Conservation (phyloP, 2,113 vertebrate genomes). For the Nansenia antarctica region DNA sequence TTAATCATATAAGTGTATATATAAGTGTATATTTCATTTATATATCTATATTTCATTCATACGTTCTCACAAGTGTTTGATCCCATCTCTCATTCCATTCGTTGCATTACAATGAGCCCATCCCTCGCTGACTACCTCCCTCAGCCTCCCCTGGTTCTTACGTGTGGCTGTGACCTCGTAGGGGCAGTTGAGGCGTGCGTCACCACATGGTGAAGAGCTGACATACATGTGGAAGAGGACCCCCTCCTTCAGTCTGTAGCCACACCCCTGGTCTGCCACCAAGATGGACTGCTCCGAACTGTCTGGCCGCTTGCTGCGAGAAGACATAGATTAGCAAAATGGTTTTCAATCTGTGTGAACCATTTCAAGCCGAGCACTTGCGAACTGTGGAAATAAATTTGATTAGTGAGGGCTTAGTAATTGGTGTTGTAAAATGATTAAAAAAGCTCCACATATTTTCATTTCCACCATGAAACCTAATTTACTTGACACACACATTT, state of each 20-base stretch:
- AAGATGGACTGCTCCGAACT: constrained; percentile 94
- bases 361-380: background rate
- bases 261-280: constrained; percentile 84
- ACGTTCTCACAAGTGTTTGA: no score
- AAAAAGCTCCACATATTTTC: no score
- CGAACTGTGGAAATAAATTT: background rate
- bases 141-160: constrained; percentile 83
- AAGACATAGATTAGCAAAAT: no score
- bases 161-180: constrained; percentile 88
- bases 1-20: no score
- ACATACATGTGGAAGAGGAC: constrained; percentile 95
- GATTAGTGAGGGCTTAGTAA: background rate
- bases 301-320: constrained; percentile 83
- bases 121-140: no score
- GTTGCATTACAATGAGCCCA: no score
- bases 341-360: no score
- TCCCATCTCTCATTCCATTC: no score
- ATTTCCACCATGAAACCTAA: no score
- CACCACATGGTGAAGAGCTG: constrained; percentile 94
- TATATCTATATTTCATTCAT: no score
- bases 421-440: background rate
- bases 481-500: no score
- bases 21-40: no score
- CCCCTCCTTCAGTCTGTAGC: constrained; percentile 88
- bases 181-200: constrained; percentile 93